Percentiles rank a stretch among this genome's conserved stretches.
These are phyloP conservation scores for Paradoxurus hermaphroditus DNA, from an alignment of 2,113 vertebrate species.

Conservation along the genomic window DNA sequence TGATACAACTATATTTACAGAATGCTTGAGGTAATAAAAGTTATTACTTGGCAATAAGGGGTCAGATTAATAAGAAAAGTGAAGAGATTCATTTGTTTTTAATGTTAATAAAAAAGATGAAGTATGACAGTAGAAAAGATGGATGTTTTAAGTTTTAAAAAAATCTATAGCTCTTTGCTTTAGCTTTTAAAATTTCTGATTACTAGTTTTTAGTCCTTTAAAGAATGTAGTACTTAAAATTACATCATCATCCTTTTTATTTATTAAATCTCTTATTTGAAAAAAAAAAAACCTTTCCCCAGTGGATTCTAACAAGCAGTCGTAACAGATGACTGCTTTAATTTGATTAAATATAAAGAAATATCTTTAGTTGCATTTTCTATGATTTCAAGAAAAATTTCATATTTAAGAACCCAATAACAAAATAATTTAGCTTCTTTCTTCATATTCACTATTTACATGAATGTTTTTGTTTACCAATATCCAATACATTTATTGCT, in stretches of 20 bases:
- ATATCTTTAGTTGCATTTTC: not conserved
- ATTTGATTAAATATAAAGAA: constrained; percentile 35
- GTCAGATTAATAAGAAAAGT: not conserved
- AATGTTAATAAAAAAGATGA: not conserved
- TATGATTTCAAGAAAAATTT: not conserved
- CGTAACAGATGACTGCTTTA: not conserved
- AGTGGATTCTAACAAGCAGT: not conserved
- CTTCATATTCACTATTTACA: not conserved
- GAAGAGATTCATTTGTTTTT: not conserved
- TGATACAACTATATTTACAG: not conserved
- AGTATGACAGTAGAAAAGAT: not conserved
- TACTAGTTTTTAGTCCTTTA: not conserved
- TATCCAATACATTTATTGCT: not conserved
- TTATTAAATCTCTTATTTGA: constrained; percentile 6
- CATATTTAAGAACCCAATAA: constrained; percentile 8
- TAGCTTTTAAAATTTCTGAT: not conserved
- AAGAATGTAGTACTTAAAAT: constrained; percentile 22
- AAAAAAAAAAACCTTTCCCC: not conserved
- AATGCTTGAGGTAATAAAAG: not conserved
- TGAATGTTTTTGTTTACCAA: not conserved
- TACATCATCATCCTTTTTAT: not conserved
- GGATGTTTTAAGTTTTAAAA: not conserved
- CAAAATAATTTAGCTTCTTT: not conserved
- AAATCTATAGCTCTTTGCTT: not conserved
- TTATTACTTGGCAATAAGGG: not conserved